Evolutionary conservation across 2,888 invertebrate genomes (phyloP).

Genomic region (Acrocyrtus sp.): DNA sequence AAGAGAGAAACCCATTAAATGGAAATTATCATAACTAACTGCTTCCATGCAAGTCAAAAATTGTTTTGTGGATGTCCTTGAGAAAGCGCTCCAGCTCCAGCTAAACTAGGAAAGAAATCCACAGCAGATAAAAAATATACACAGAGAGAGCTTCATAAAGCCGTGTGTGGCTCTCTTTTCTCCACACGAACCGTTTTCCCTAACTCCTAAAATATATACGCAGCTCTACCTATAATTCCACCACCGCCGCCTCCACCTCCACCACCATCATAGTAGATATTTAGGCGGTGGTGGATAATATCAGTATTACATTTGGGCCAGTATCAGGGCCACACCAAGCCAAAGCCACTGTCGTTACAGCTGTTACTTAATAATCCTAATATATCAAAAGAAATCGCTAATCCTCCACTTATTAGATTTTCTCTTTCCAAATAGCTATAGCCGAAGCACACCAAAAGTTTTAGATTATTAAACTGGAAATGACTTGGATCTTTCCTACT

Average conservation of each 20-base stretch:
- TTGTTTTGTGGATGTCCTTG: slow-evolving; percentile 39
- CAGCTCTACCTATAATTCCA: no score
- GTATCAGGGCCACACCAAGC: not conserved
- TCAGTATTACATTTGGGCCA: slow-evolving; percentile 38
- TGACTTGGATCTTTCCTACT: no score
- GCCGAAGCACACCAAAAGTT: no score
- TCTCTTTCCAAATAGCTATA: no score
- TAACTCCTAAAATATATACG: no score
- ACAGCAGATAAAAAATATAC: not conserved
- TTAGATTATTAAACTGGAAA: no score
- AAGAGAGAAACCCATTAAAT: slow-evolving; percentile 51
- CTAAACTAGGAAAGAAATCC: slow-evolving; percentile 1
- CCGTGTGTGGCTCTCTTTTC: slow-evolving; percentile 2
- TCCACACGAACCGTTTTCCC: no score
- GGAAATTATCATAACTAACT: slow-evolving; percentile 50
- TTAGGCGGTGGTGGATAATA: slow-evolving; percentile 3
- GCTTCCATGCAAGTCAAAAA: slow-evolving; percentile 25
- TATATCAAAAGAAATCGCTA: slow-evolving; percentile 39
- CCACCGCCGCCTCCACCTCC: no score
- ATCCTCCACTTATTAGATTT: no score
- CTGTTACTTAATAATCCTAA: slow-evolving; percentile 31
- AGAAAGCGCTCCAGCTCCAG: not conserved
- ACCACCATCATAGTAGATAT: not conserved
- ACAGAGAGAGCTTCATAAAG: not conserved
- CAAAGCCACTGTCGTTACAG: not conserved